Evolutionary conservation across 2,113 vertebrate species (phyloP), one percentile per base, ranked within the genome.

Genomic region (Stegostoma tigrinum): DNA sequence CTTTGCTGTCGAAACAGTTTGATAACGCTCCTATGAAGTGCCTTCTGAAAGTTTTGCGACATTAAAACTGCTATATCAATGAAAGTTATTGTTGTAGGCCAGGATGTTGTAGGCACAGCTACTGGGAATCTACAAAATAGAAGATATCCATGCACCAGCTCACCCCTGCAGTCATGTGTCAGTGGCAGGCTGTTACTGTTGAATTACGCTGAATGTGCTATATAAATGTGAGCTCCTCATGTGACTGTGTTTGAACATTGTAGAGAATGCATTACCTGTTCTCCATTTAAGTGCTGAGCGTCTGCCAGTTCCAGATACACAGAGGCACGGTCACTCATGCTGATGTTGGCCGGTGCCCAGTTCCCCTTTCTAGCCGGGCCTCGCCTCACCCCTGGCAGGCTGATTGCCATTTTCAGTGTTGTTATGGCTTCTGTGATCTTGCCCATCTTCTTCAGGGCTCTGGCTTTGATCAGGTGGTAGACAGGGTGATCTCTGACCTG

Each of bases 381-480:
- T 6, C 89, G 52, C 85, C 96, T 97, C 95, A 97, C 64, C 14
- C 96, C 95, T 2, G 97, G 97, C 34, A 97, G 95, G 38, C 95
- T 97, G 95, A 97, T 95, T 38, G 97, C 96, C 97, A 97, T 97
- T 95, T 97, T 97, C 95, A 98, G 96, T 0, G 97, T 97, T 96
- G 96, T 97, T 95, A 97, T 97, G 68, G 97, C 98, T 95, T 97
- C 97, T 5, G 96, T 64, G 6, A 97, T 91, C 70, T 98, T 95
- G 1, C 98, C 98, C 0, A 96, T 96, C 96, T 97, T 97, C 95
- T 96, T 97, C 96, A 98, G 96, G 30, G 97, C 97, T 94, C 95
- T 97, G 72, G 98, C 97, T 96, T 97, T 98, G 96, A 98, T 97
- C 96, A 97, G 97, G 96, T 97, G 97, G 96, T 98, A 98, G 14